Evolutionary conservation across 1,140 invertebrate genomes (phyloP), one percentile per base, ranked within the genome.

Genomic region (Listronotus bonariensis): DNA sequence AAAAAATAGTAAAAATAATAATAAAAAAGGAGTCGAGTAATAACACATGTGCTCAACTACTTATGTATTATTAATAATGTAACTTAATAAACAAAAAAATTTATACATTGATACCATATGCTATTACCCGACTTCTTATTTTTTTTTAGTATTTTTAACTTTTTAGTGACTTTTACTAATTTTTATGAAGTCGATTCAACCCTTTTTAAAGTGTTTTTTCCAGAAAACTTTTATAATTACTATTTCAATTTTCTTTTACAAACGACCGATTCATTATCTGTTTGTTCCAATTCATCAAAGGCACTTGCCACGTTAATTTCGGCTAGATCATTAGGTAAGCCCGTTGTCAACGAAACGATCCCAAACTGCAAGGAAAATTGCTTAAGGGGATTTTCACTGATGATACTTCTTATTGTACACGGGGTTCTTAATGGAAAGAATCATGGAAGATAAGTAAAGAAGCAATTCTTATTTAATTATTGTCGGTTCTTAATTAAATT

Each of bases 201-300:
- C n/a, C n/a, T n/a, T n/a, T n/a, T n/a, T n/a, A n/a, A n/a, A n/a
- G n/a, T n/a, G n/a, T n/a, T n/a, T n/a, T n/a, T n/a, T n/a, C n/a
- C n/a, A n/a, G n/a, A n/a, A n/a, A 26, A 26, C 20, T 26, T 26
- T 26, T 26, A 4, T 4, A 36, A 36, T 36, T 36, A 36, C 8
- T 36, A 14, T 55, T 55, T 55, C 53, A 55, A 55, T 55, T 55
- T 34, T 53, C 40, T 55, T 34, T 34, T 18, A 17, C 17, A 49
- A 48, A 48, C 45, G 38, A 40, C 59, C 51, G 51, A 62, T 53
- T 53, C 48, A 62, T 53, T 62, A 53, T 51, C 51, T 17, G 38
- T 43, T 51, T 62, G 59, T 62, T 62, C 49, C 59, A 62, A 62
- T 62, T 62, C 59, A 62, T 62, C 59, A 62, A 62, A 53, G 59